Percentiles rank a stretch among this genome's conserved stretches.
These are phyloP conservation scores for Centropyge bicolor DNA, from an alignment of 2,797 vertebrate genomes.

Conservation along the genomic window DNA sequence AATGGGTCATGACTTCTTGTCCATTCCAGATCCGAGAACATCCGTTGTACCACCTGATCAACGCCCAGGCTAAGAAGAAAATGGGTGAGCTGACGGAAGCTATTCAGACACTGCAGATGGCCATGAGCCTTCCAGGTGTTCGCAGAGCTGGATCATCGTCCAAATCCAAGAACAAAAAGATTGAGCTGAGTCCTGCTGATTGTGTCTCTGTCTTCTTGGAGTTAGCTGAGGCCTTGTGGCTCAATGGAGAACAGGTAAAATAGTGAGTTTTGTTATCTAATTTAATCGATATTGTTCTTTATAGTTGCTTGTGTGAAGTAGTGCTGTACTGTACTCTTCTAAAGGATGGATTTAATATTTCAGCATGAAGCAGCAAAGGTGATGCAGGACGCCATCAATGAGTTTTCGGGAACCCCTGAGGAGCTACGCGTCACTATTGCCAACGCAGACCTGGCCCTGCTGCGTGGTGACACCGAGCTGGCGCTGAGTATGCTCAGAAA, in stretches of 20 bases:
- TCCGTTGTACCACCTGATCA: conserved; percentile 96
- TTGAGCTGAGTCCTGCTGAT: conserved; percentile 88
- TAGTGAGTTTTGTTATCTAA: neutral
- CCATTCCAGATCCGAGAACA: conserved; percentile 90
- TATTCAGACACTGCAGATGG: conserved; percentile 95
- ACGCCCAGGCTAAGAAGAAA: conserved; percentile 94
- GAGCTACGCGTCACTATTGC: conserved; percentile 94
- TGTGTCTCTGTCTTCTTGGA: conserved; percentile 94
- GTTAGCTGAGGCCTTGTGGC: conserved; percentile 91
- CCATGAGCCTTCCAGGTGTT: conserved; percentile 94
- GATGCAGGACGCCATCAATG: conserved; percentile 97
- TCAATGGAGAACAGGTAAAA: conserved; percentile 93
- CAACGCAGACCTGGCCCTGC: conserved; percentile 92
- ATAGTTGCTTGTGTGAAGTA: neutral
- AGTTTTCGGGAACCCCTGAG: conserved; percentile 95
- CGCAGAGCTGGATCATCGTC: conserved; percentile 83
- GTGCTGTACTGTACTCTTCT: neutral
- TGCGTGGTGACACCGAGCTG: conserved; percentile 92
- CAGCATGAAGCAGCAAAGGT: conserved; percentile 97
- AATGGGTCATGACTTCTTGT: conserved; percentile 17
- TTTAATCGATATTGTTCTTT: neutral
- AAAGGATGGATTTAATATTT: conserved; percentile 51
- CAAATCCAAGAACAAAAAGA: conserved; percentile 88
- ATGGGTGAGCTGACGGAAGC: conserved; percentile 92
- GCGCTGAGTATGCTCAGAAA: conserved; percentile 94